phyloP scores from a whole-genome alignment of 1,140 invertebrate species.

The Cydia amplana region DNA sequence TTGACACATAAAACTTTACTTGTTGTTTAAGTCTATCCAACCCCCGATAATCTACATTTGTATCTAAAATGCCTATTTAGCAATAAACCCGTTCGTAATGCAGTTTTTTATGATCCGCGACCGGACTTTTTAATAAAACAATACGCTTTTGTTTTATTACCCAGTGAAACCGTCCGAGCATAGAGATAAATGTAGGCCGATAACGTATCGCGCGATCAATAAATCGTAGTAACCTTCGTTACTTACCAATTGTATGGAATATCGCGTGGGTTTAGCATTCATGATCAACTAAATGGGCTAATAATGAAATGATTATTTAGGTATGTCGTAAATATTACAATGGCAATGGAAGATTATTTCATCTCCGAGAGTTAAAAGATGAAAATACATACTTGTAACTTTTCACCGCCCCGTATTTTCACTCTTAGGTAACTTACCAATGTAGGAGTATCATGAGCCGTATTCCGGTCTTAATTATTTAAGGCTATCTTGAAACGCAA shows the following conservation, averaged over 20 bases:
- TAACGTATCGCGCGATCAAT: slow-evolving; percentile 71
- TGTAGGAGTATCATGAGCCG: too few species aligned
- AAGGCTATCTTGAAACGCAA: not conserved
- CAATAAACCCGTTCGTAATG: not conserved
- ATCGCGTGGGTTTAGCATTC: slow-evolving; percentile 39
- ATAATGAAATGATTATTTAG: not conserved
- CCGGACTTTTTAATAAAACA: slow-evolving; percentile 35
- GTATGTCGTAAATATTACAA: not conserved
- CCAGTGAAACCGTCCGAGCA: slow-evolving; percentile 43
- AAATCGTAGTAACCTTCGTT: slow-evolving; percentile 55
- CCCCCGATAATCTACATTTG: not conserved
- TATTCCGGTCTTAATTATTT: not conserved
- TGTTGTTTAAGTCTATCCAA: not conserved
- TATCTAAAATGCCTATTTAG: slow-evolving; percentile 15
- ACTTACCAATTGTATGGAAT: slow-evolving; percentile 40
- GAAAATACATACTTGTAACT: not conserved
- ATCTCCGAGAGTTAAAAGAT: not conserved
- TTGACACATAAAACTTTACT: not conserved
- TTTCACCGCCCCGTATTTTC: not conserved
- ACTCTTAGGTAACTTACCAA: too few species aligned
- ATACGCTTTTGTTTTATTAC: slow-evolving; percentile 39
- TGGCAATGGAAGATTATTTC: not conserved
- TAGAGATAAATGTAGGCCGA: slow-evolving; percentile 59
- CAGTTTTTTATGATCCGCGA: slow-evolving; percentile 15
- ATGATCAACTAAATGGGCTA: not conserved